These are phyloP conservation scores for Anguilla japonica DNA, from an alignment of 2,113 vertebrate genomes.

Conservation along the genomic window DNA sequence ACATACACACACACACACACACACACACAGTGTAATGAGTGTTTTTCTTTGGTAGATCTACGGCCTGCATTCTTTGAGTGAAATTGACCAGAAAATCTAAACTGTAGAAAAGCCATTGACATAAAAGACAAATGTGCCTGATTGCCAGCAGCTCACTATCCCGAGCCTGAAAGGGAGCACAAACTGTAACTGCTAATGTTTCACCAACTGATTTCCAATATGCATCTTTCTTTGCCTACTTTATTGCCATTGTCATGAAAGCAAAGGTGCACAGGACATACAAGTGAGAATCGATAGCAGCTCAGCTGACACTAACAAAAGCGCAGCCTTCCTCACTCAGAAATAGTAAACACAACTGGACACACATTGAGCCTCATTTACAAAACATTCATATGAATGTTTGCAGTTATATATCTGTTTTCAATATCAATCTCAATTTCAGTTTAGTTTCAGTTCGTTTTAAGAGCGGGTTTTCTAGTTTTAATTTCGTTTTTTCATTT, in stretches of 20 bases:
- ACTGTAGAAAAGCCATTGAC: background rate
- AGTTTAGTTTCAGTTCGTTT: too few relatives aligned
- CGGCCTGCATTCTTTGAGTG: background rate
- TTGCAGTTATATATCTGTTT: too few relatives aligned
- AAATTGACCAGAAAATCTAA: slow-evolving; percentile 3
- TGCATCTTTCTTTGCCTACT: background rate
- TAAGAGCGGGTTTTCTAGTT: too few relatives aligned
- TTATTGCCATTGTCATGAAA: background rate
- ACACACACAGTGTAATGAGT: background rate
- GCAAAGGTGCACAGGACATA: background rate
- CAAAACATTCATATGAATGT: too few relatives aligned
- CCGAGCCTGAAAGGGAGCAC: background rate
- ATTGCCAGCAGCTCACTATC: background rate
- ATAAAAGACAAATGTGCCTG: background rate
- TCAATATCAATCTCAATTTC: too few relatives aligned
- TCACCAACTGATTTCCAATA: background rate
- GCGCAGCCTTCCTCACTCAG: background rate
- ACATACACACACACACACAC: too few relatives aligned
- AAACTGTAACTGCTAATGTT: background rate
- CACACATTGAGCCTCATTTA: too few relatives aligned
- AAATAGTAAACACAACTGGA: too few relatives aligned
- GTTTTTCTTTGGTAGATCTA: background rate
- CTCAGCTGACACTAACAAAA: background rate
- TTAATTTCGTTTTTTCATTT: too few relatives aligned
- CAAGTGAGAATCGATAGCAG: background rate